These are phyloP conservation scores for Enteromius thamalakanensis DNA, from an alignment of 2,797 vertebrate species.

Conservation along the genomic window DNA sequence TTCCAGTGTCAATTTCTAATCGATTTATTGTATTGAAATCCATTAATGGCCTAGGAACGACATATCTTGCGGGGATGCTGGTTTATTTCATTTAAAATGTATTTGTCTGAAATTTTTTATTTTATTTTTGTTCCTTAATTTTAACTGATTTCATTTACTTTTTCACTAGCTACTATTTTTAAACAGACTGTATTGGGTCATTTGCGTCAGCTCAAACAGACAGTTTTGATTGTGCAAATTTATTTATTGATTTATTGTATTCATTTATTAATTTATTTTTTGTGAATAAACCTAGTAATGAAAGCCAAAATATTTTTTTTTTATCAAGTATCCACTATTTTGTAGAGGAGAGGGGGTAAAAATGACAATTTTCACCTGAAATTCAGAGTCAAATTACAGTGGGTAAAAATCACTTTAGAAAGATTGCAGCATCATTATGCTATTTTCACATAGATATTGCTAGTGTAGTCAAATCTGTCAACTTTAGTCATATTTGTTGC, in stretches of 20 bases:
- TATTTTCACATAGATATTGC: neutral
- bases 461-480: neutral
- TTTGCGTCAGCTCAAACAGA: no score
- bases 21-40: neutral
- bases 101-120: no score
- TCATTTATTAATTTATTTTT: no score
- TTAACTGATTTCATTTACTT: no score
- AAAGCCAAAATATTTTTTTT: no score
- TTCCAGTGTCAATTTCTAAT: neutral
- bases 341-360: neutral
- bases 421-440: neutral
- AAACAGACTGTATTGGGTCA: no score
- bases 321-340: neutral
- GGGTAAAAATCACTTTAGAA: neutral
- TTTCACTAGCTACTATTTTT: no score
- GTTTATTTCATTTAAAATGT: no score
- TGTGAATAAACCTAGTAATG: no score
- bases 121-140: no score
- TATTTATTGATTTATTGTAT: no score
- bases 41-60: neutral
- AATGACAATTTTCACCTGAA: neutral
- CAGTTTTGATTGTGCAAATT: no score
- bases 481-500: neutral
- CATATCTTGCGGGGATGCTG: neutral
- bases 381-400: neutral